Evolutionary conservation across 2,797 vertebrate genomes (phyloP).

Genomic region (Sebastiscus albofasciatus): DNA sequence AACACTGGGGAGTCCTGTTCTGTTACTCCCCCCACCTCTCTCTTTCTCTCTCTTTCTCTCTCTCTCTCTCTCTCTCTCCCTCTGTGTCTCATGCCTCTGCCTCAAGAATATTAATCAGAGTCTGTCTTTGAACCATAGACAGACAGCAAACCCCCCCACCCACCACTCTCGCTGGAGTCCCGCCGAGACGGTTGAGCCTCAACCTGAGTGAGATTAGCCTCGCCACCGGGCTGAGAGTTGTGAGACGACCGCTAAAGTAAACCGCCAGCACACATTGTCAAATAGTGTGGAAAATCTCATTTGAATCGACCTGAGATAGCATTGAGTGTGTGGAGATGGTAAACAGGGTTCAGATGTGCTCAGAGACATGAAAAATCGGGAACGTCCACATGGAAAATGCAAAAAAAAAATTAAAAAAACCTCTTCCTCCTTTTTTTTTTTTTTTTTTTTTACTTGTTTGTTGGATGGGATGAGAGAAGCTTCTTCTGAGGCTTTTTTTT

Average conservation of each 20-base stretch:
- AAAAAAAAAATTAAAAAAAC: constrained; percentile 3
- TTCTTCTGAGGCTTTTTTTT: constrained; percentile 37
- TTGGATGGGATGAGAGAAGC: constrained; percentile 38
- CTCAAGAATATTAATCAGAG: constrained; percentile 79
- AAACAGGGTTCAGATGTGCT: constrained; percentile 64
- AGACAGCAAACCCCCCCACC: constrained; percentile 24
- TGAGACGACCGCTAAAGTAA: constrained; percentile 59
- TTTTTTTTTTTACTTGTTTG: constrained; percentile 35
- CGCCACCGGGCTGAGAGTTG: constrained; percentile 52
- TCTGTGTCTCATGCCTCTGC: constrained; percentile 52
- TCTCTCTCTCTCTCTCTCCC: constrained; percentile 12
- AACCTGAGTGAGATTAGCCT: constrained; percentile 73
- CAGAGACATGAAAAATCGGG: constrained; percentile 52
- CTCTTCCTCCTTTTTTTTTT: background rate
- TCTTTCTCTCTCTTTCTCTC: background rate
- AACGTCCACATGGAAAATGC: constrained; percentile 33
- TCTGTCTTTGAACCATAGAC: constrained; percentile 74
- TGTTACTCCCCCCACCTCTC: background rate
- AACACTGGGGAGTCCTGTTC: constrained; percentile 79
- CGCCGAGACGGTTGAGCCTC: constrained; percentile 60
- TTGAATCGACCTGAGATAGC: constrained; percentile 70
- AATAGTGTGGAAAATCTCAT: constrained; percentile 76
- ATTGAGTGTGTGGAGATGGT: constrained; percentile 59
- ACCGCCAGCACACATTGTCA: constrained; percentile 53
- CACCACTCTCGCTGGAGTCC: constrained; percentile 43